Evolutionary conservation across 2,888 invertebrate species (phyloP), one percentile per base, ranked within the genome.

Genomic region (Anthoptus insignis): DNA sequence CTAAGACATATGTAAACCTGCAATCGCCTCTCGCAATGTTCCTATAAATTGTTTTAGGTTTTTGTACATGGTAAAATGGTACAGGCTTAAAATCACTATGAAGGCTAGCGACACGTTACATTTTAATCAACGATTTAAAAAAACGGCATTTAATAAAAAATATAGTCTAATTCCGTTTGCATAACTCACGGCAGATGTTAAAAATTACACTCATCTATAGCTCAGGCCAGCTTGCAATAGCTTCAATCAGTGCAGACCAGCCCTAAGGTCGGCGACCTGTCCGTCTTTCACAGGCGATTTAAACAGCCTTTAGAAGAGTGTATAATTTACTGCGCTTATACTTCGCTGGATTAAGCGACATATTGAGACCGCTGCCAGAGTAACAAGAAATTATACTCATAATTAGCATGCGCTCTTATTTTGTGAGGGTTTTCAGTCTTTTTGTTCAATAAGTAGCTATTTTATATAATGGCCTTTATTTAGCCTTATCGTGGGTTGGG

Each of bases 251-350:
- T 59, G 50, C 24, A n/a, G 13, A 4, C 24, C 8, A 2, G 59
- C 37, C 59, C 50, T 59, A 50, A 59, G 59, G 59, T 50, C 59
- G 24, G 19, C 32, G 59, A 34, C 52, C 52, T 60, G 59, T 60
- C 59, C 59, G 59, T 52, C 59, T 60, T 60, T 60, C 59, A 59
- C 59, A 60, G 59, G 29, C 59, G 59, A 60, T 60, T 60, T 60
- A 52, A 60, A 52, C 50, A 60, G 52, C 52, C 59, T 60, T 42
- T 37, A 52, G 50, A 54, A 11, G 39, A 42, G 24, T 50, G 16
- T 60, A 60, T 60, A 60, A 60, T 42, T 60, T 50, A 60, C 29
- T 42, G 59, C 59, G 59, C 52, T 60, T 37, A 52, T 52, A 52
- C 59, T 52, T 52, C 59, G 39, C 37, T 52, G 52, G 29, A 59